These are phyloP conservation scores for Oligia latruncula DNA, from an alignment of 2,888 invertebrate species.

Conservation along the genomic window DNA sequence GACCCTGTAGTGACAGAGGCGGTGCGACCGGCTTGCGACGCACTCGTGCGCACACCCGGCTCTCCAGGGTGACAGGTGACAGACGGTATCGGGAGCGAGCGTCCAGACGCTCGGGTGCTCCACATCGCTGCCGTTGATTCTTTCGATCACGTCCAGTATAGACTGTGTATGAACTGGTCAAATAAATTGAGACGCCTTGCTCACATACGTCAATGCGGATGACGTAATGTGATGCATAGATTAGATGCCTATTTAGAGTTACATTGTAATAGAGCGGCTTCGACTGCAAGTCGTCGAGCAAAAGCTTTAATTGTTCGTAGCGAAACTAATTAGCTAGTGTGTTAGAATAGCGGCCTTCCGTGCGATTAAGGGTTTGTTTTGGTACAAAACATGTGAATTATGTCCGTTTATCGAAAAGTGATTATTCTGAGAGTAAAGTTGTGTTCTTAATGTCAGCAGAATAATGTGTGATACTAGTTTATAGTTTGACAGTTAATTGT, in stretches of 20 bases:
- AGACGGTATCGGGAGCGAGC: constrained; percentile 57
- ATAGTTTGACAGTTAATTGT: constrained; percentile 72
- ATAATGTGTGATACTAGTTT: constrained; percentile 87
- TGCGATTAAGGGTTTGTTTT: constrained; percentile 69
- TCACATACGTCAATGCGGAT: constrained; percentile 88
- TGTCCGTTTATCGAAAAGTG: constrained; percentile 65
- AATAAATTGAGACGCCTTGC: constrained; percentile 84
- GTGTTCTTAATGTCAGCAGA: constrained; percentile 70
- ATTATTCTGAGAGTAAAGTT: constrained; percentile 66
- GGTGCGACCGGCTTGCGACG: constrained; percentile 77
- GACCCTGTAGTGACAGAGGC: constrained; percentile 82
- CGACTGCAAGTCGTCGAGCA: constrained; percentile 79
- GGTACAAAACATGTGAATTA: constrained; percentile 68
- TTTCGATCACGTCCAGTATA: constrained; percentile 69
- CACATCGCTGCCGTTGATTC: constrained; percentile 65
- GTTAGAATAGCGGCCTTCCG: constrained; percentile 75
- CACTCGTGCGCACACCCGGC: constrained; percentile 63
- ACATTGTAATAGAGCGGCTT: constrained; percentile 79
- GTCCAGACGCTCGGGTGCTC: constrained; percentile 58
- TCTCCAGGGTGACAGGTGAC: constrained; percentile 53
- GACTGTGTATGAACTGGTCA: constrained; percentile 73
- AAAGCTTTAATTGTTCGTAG: constrained; percentile 87
- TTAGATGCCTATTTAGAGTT: constrained; percentile 79
- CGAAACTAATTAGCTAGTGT: constrained; percentile 76
- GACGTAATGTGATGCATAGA: constrained; percentile 88